A percentile compares a stretch with the other conserved stretches of the same genome.
Evolutionary conservation across 2,888 invertebrate genomes (phyloP).

Genomic region (Leptinotarsa haldemani): DNA sequence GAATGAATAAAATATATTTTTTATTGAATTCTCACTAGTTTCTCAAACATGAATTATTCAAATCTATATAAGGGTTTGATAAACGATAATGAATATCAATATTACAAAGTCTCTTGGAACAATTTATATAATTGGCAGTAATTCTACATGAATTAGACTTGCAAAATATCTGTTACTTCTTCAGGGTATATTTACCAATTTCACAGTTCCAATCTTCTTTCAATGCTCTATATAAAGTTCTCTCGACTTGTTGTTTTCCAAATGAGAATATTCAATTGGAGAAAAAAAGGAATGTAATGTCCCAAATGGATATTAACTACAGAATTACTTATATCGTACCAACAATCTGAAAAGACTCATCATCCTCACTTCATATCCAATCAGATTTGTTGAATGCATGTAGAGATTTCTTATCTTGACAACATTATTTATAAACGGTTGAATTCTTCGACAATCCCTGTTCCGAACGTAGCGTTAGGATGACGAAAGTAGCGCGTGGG

Average conservation of each 20-base stretch:
- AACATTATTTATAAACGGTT: conserved; percentile 48
- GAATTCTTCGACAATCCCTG: conserved; percentile 46
- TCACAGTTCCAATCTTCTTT: not conserved
- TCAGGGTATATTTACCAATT: not conserved
- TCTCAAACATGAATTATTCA: not conserved
- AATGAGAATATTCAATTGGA: not conserved
- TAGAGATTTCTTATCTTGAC: conserved; percentile 42
- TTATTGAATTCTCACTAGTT: not conserved
- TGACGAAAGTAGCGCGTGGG: conserved; percentile 57
- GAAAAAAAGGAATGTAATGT: not conserved
- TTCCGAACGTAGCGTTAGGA: conserved; percentile 45
- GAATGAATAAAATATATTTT: not conserved
- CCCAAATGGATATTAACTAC: not conserved
- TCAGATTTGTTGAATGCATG: conserved; percentile 24
- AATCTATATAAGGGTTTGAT: not conserved
- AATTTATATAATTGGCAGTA: not conserved
- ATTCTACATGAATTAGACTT: not conserved
- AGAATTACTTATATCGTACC: not conserved
- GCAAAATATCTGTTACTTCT: conserved; percentile 1
- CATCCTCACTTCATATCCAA: conserved; percentile 29
- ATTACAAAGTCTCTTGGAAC: not conserved
- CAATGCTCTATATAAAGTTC: not conserved
- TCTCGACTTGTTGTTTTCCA: not conserved
- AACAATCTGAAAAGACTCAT: conserved; percentile 10
- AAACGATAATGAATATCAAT: not conserved